phyloP scores from a whole-genome alignment of 2,113 vertebrate genomes.

The Nycticorax nycticorax region DNA sequence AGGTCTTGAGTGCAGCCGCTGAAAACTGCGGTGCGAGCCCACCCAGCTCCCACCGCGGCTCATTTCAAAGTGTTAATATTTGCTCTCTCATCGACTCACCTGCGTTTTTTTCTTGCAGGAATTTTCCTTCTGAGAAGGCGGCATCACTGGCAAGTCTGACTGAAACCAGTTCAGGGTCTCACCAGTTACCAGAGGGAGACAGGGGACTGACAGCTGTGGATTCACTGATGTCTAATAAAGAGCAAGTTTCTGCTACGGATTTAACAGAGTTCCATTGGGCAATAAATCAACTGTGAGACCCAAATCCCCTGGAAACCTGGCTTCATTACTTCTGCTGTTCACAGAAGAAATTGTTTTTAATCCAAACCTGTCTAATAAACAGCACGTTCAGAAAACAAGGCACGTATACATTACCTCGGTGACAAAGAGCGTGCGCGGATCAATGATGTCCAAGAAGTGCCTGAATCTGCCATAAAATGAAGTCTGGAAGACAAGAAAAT shows the following conservation, averaged over 20 bases:
- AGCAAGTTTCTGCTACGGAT: rapidly evolving
- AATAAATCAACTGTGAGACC: neutral
- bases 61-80: rapidly evolving
- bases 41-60: neutral
- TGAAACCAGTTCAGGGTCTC: neutral
- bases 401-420: constrained; percentile 78
- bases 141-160: neutral
- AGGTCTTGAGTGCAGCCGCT: neutral
- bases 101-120: rapidly evolving
- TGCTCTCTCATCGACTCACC: neutral
- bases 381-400: neutral
- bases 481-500: constrained; percentile 66
- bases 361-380: neutral
- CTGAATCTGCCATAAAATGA: constrained; percentile 88
- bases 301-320: neutral
- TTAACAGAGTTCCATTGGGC: neutral
- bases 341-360: neutral
- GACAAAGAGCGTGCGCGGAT: constrained; percentile 89
- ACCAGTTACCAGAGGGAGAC: neutral
- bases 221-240: neutral
- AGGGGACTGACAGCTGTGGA: neutral
- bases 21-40: rapidly evolving
- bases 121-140: neutral
- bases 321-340: neutral
- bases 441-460: constrained; percentile 93